A percentile compares a stretch with the other conserved stretches of the same genome.
These are phyloP conservation scores for Aphelocoma coerulescens DNA, from an alignment of 2,113 vertebrate genomes.

Conservation along the genomic window DNA sequence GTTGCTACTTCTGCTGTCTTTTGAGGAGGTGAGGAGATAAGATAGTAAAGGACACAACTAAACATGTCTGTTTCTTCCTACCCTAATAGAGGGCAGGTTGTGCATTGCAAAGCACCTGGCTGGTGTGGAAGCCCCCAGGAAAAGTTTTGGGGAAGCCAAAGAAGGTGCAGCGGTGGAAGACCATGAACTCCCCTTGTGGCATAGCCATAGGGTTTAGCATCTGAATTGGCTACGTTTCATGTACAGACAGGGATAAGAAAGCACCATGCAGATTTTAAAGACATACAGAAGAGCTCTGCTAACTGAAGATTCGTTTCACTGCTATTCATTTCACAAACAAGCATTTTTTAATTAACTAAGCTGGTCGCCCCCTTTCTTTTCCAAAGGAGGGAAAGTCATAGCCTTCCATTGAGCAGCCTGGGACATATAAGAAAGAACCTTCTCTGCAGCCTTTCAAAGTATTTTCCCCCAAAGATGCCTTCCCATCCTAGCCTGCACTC, in stretches of 20 bases:
- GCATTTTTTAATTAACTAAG: neutral
- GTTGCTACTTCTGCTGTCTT: neutral
- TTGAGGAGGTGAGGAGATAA: neutral
- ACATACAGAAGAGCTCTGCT: neutral
- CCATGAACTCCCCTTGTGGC: accelerated
- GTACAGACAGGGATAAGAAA: neutral
- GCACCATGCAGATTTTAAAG: neutral
- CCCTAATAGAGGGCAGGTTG: neutral
- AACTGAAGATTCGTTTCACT: neutral
- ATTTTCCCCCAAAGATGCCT: neutral
- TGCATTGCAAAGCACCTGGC: neutral
- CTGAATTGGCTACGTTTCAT: neutral
- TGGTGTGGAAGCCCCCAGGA: neutral
- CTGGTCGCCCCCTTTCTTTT: neutral
- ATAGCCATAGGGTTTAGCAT: neutral
- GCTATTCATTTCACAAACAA: neutral
- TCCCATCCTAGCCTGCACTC: neutral
- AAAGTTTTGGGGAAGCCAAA: neutral
- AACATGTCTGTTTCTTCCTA: neutral
- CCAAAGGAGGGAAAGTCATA: neutral
- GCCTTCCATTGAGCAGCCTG: neutral
- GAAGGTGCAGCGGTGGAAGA: neutral
- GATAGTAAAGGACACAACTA: neutral
- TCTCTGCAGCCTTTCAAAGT: neutral
- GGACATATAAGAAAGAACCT: neutral